Percentiles rank a stretch among this genome's conserved stretches.
Evolutionary conservation across 2,113 vertebrate genomes (phyloP).

Genomic region (Catharus minimus): DNA sequence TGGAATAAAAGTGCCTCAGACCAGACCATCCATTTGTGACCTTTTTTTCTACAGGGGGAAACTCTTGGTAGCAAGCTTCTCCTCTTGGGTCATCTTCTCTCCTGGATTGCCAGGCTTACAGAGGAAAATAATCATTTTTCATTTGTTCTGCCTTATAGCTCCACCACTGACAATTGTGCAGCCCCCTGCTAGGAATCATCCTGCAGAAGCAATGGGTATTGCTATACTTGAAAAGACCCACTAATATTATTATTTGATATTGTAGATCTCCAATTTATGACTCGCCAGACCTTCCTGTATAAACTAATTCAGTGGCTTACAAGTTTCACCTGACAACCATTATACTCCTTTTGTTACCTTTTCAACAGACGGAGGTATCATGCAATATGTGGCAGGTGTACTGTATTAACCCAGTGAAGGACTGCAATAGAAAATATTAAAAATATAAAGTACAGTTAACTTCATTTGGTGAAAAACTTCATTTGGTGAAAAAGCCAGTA

Average conservation of each 20-base stretch:
- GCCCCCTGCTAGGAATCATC: background rate
- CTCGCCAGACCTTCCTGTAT: background rate
- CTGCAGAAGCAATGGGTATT: background rate
- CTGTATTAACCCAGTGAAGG: background rate
- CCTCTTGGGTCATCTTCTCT: background rate
- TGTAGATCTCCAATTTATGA: accelerated
- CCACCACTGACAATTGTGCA: background rate
- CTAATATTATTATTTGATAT: background rate
- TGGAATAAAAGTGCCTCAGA: background rate
- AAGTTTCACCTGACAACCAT: background rate
- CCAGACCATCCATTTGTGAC: background rate
- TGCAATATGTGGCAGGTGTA: background rate
- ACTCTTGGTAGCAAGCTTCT: background rate
- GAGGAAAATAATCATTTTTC: background rate
- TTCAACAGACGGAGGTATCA: background rate
- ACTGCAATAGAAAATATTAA: background rate
- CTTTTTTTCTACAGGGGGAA: background rate
- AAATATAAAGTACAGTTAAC: background rate
- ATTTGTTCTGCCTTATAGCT: background rate
- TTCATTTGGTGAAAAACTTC: background rate
- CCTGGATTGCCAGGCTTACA: background rate
- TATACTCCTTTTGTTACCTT: background rate
- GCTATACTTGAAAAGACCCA: background rate
- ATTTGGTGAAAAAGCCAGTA: background rate
- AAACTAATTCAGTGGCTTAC: background rate